Percentiles rank a stretch among this genome's conserved stretches.
Conservation (phyloP, 2,888 invertebrate genomes). For the Caenorhabditis macrosperma region DNA sequence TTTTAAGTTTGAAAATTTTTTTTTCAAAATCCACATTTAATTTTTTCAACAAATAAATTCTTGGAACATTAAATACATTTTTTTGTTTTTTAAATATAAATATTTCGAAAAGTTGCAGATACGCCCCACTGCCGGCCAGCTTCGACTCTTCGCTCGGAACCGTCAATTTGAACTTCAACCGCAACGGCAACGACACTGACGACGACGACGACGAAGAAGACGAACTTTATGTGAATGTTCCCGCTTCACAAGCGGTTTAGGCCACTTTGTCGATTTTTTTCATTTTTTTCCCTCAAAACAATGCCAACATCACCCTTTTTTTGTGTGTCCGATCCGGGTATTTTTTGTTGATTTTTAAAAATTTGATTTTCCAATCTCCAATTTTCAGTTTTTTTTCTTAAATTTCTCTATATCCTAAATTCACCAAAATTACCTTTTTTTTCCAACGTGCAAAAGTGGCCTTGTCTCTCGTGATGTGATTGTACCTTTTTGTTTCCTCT, state of each 20-base stretch:
- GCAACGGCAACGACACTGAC: constrained; percentile 35
- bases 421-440: constrained; percentile 5
- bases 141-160: constrained; percentile 64
- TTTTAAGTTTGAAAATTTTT: neutral
- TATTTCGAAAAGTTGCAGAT: constrained; percentile 54
- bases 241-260: constrained; percentile 29
- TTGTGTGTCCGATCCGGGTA: constrained; percentile 32
- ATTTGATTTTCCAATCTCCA: neutral
- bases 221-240: constrained; percentile 38
- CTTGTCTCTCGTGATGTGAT: constrained; percentile 41
- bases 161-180: constrained; percentile 56
- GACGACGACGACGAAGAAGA: constrained; percentile 43
- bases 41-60: no score
- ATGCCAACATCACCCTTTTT: constrained; percentile 35
- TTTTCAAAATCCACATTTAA: neutral
- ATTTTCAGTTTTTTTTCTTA: constrained; percentile 1
- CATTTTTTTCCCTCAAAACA: neutral
- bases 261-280: neutral
- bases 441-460: constrained; percentile 11
- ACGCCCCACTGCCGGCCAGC: constrained; percentile 69
- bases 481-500: constrained; percentile 1
- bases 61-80: neutral
- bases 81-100: neutral
- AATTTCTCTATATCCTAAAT: neutral
- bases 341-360: constrained; percentile 1